Percentiles rank a stretch among this genome's conserved stretches.
Evolutionary conservation across 2,888 invertebrate genomes (phyloP).

Genomic region (Xestia sexstrigata): DNA sequence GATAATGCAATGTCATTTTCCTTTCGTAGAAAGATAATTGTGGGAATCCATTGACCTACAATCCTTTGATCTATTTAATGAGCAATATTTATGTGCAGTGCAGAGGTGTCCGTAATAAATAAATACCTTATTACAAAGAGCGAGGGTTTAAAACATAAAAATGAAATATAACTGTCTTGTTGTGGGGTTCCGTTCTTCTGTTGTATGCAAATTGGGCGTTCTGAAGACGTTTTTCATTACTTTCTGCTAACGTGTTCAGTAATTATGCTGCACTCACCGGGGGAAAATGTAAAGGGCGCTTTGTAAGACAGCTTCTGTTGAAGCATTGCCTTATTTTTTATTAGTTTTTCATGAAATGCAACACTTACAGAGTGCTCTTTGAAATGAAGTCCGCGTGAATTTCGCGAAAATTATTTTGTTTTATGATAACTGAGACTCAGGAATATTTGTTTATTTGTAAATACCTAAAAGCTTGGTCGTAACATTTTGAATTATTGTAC

Average conservation of each 20-base stretch:
- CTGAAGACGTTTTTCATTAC: conserved; percentile 70
- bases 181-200: conserved; percentile 42
- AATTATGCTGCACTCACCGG: conserved; percentile 68
- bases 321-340: conserved; percentile 67
- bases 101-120: conserved; percentile 45
- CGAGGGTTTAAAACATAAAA: conserved; percentile 45
- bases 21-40: conserved; percentile 58
- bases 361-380: conserved; percentile 49
- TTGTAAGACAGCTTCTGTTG: conserved; percentile 65
- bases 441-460: conserved; percentile 28
- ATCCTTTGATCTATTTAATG: conserved; percentile 47
- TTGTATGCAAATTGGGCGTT: conserved; percentile 71
- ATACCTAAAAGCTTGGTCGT: conserved; percentile 21
- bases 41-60: conserved; percentile 28
- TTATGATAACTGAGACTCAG: conserved; percentile 36
- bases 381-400: conserved; percentile 49
- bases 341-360: conserved; percentile 68
- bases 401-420: conserved; percentile 53
- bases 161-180: conserved; percentile 34
- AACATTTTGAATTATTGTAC: conserved; percentile 9
- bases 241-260: conserved; percentile 74
- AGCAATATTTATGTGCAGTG: conserved; percentile 42
- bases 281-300: conserved; percentile 53
- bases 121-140: conserved; percentile 49
- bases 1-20: conserved; percentile 73